Percentiles rank a stretch among this genome's conserved stretches.
Evolutionary conservation across 1,140 invertebrate species (phyloP).

Genomic region (Elymnias hypermnestra): DNA sequence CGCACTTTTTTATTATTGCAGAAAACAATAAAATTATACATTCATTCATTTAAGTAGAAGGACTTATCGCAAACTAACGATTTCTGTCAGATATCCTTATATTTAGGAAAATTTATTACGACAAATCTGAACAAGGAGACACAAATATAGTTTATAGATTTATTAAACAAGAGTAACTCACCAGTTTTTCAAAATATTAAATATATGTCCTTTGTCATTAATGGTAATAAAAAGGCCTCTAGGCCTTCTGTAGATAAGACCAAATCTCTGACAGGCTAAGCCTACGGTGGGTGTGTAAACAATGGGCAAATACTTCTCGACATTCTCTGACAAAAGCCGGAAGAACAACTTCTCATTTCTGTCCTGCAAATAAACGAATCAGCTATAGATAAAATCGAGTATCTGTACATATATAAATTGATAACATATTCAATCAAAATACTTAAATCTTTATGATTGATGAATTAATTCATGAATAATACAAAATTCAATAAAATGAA

Average conservation of each 20-base stretch:
- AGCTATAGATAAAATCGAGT: conserved; percentile 18
- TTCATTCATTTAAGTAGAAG: too few species aligned
- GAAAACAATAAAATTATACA: too few species aligned
- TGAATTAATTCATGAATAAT: too few species aligned
- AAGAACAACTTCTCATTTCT: conserved; percentile 98
- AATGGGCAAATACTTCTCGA: conserved; percentile 97
- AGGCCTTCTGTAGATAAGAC: conserved; percentile 94
- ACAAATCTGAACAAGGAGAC: too few species aligned
- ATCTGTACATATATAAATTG: conserved; percentile 9
- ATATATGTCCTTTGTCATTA: conserved; percentile 96
- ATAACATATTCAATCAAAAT: too few species aligned
- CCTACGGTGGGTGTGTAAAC: conserved; percentile 99
- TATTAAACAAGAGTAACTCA: conserved; percentile 36
- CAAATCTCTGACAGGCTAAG: conserved; percentile 97
- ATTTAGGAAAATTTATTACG: too few species aligned
- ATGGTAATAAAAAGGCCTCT: conserved; percentile 97
- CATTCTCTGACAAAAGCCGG: conserved; percentile 93
- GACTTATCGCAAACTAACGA: too few species aligned
- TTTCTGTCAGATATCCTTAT: too few species aligned
- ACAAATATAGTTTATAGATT: too few species aligned
- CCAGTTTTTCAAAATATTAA: conserved; percentile 93
- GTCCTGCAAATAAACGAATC: conserved; percentile 78
- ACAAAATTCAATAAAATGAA: too few species aligned
- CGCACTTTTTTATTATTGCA: too few species aligned
- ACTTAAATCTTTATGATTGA: too few species aligned